Conservation (phyloP, 2,797 vertebrate genomes). For the Dermochelys coriacea region DNA sequence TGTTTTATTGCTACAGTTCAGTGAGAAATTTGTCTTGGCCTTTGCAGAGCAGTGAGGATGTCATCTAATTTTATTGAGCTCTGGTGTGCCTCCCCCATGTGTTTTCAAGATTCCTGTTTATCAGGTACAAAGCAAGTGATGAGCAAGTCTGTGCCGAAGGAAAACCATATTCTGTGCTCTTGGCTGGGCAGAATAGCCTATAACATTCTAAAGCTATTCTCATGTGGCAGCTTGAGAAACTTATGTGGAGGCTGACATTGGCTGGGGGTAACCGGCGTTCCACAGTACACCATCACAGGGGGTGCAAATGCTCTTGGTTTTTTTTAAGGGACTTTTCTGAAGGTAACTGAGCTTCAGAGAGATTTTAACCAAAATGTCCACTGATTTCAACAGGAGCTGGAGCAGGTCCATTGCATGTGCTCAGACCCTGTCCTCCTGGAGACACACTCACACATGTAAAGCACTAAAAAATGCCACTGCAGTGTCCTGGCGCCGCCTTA, state of each 20-base stretch:
- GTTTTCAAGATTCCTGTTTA: slow-evolving; percentile 14
- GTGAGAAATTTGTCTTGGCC: slow-evolving; percentile 52
- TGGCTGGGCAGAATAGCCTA: background rate
- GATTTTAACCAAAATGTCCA: slow-evolving; percentile 1
- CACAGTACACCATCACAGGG: rapidly evolving
- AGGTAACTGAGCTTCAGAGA: background rate
- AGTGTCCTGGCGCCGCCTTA: background rate
- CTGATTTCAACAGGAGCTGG: background rate
- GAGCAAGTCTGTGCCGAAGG: background rate
- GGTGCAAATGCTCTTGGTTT: background rate
- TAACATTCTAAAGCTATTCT: slow-evolving; percentile 11
- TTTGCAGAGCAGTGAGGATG: slow-evolving; percentile 28
- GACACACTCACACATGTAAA: background rate
- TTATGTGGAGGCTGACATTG: background rate
- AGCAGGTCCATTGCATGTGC: background rate
- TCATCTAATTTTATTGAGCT: slow-evolving; percentile 39
- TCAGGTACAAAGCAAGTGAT: background rate
- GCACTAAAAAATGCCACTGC: background rate
- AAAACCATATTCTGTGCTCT: slow-evolving; percentile 20
- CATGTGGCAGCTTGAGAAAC: slow-evolving; percentile 4
- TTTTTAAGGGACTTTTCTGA: background rate
- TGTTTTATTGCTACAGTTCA: slow-evolving; percentile 42
- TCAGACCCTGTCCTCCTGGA: background rate
- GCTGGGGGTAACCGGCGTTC: background rate
- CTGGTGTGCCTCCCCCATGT: background rate